A percentile compares a stretch with the other conserved stretches of the same genome.
phyloP scores from a whole-genome alignment of 2,113 vertebrate genomes.

The Phylloscopus whistleri region DNA sequence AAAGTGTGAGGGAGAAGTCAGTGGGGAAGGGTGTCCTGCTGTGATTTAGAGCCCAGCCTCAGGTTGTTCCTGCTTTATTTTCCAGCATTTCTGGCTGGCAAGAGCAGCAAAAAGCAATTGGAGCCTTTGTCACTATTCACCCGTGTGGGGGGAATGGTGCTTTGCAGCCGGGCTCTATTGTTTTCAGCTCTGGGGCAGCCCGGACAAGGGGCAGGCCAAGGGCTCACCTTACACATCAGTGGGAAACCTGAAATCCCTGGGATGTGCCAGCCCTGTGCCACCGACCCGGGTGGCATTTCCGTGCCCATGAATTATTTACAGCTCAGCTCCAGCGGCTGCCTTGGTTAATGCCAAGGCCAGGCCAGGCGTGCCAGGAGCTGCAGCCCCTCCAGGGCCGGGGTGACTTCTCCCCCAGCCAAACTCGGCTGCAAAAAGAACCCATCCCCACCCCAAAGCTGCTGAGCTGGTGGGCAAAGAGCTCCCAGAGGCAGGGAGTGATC shows the following conservation, averaged over 20 bases:
- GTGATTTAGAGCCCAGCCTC: not conserved
- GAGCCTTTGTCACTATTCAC: not conserved
- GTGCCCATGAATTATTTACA: not conserved
- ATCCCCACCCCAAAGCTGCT: not conserved
- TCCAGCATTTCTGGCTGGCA: not conserved
- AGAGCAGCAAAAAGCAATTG: not conserved
- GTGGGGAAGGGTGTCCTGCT: not conserved
- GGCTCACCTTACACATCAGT: not conserved
- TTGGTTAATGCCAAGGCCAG: not conserved
- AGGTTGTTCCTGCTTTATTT: not conserved
- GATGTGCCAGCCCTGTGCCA: not conserved
- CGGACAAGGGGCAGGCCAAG: not conserved
- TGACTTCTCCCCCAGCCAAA: not conserved
- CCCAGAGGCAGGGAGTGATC: not conserved
- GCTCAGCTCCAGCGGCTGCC: not conserved
- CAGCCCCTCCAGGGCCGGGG: rapidly evolving
- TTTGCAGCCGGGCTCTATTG: not conserved
- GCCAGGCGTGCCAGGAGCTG: not conserved
- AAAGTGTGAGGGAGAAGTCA: not conserved
- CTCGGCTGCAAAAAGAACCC: not conserved
- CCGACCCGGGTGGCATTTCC: not conserved
- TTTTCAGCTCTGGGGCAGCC: not conserved
- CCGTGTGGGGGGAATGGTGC: rapidly evolving
- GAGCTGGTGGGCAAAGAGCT: not conserved
- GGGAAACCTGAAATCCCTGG: not conserved